These are phyloP conservation scores for Microchirus variegatus DNA, from an alignment of 2,797 vertebrate species.

Conservation along the genomic window DNA sequence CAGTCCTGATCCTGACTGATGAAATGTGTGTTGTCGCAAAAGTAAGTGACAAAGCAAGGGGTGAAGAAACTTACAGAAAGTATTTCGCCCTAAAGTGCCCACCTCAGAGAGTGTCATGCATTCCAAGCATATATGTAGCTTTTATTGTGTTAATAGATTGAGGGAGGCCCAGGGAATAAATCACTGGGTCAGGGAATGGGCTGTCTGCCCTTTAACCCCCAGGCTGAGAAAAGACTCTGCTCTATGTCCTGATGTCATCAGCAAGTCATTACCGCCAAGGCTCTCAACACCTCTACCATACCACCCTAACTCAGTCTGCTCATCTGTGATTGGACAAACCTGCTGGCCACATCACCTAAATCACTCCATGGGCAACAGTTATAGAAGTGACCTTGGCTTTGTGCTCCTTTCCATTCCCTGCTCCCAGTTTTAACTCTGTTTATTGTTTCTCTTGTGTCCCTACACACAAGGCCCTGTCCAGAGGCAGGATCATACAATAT, in stretches of 20 bases:
- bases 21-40: constrained; percentile 15
- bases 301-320: constrained; percentile 37
- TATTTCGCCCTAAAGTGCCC: constrained; percentile 36
- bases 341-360: constrained; percentile 59
- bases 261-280: constrained; percentile 73
- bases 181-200: constrained; percentile 76
- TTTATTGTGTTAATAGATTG: constrained; percentile 75
- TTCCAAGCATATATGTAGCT: constrained; percentile 65
- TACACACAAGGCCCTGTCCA: constrained; percentile 26
- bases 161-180: constrained; percentile 74
- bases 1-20: constrained; percentile 22
- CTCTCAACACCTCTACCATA: constrained; percentile 74
- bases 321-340: constrained; percentile 47
- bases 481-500: constrained; percentile 22
- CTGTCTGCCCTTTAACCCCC: constrained; percentile 74
- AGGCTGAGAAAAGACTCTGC: constrained; percentile 71
- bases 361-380: constrained; percentile 61
- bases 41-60: constrained; percentile 29
- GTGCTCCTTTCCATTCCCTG: constrained; percentile 53
- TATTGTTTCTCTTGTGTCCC: constrained; percentile 57
- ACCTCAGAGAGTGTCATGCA: constrained; percentile 51
- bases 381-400: constrained; percentile 77
- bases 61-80: constrained; percentile 35
- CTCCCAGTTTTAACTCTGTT: constrained; percentile 65
- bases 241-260: constrained; percentile 79